A percentile compares a stretch with the other conserved stretches of the same genome.
phyloP scores from a whole-genome alignment of 1,140 invertebrate species.

The Drosophila obscura region DNA sequence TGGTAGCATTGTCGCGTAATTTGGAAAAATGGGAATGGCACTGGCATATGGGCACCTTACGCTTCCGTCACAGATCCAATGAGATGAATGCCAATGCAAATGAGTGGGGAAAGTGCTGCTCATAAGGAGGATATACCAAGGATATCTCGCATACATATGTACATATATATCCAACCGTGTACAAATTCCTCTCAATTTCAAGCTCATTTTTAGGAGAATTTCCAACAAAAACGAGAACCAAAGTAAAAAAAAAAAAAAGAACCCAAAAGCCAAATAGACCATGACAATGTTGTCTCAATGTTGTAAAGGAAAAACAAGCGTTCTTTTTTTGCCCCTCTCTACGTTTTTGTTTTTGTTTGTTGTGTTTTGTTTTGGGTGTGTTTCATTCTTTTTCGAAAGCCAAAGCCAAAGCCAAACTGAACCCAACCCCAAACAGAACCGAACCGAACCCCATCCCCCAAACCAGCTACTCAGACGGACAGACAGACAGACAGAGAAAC shows the following conservation, averaged over 20 bases:
- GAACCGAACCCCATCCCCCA: slow-evolving; percentile 1
- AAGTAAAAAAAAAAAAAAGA: slow-evolving; percentile 31
- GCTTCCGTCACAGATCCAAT: no score
- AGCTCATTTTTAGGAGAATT: not conserved
- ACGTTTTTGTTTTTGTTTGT: slow-evolving; percentile 3
- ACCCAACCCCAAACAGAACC: not conserved
- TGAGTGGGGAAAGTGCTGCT: no score
- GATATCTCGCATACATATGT: no score
- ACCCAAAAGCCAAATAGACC: slow-evolving; percentile 77
- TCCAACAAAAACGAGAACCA: not conserved
- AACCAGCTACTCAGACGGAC: not conserved
- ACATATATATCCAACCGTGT: no score
- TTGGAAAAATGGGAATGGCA: no score
- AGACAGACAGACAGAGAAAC: slow-evolving; percentile 1
- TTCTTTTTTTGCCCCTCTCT: not conserved
- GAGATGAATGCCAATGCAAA: no score
- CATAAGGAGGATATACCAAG: no score
- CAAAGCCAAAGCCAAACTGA: slow-evolving; percentile 11
- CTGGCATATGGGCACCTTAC: no score
- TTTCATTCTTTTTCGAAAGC: slow-evolving; percentile 27
- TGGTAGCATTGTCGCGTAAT: no score
- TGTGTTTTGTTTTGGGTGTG: slow-evolving; percentile 33
- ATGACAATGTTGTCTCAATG: slow-evolving; percentile 63
- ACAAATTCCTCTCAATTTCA: not conserved
- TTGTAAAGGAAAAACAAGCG: slow-evolving; percentile 45